Evolutionary conservation across 2,888 invertebrate genomes (phyloP).

Genomic region (Tuta absoluta): DNA sequence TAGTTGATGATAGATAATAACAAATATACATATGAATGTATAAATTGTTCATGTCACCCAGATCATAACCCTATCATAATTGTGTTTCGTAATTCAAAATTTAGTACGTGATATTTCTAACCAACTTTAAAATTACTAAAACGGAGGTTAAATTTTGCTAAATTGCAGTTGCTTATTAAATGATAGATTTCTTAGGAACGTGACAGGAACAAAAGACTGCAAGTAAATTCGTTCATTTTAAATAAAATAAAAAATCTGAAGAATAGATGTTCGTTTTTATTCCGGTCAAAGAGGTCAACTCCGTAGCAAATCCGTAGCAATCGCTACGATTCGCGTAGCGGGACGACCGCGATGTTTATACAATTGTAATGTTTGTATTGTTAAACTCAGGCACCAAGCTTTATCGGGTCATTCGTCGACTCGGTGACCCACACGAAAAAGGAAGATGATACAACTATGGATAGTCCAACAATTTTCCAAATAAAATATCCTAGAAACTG

Average conservation of each 20-base stretch:
- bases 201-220: neutral
- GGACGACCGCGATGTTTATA: conserved; percentile 16
- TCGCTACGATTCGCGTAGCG: conserved; percentile 25
- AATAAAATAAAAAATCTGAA: conserved; percentile 11
- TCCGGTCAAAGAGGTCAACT: conserved; percentile 15
- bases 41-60: too few species aligned
- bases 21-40: too few species aligned
- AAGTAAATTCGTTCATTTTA: conserved; percentile 6
- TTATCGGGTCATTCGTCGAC: too few species aligned
- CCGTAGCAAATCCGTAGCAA: conserved; percentile 16
- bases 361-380: neutral
- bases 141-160: too few species aligned
- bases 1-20: too few species aligned
- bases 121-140: too few species aligned
- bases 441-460: neutral
- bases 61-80: too few species aligned
- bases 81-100: neutral
- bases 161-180: neutral
- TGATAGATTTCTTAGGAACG: too few species aligned
- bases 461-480: too few species aligned
- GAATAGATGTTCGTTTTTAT: conserved; percentile 18
- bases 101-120: neutral
- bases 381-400: too few species aligned
- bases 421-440: neutral
- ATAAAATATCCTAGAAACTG: conserved; percentile 5